A percentile compares a stretch with the other conserved stretches of the same genome.
Evolutionary conservation across 2,113 vertebrate species (phyloP).

Genomic region (Protomyctophum bolini): DNA sequence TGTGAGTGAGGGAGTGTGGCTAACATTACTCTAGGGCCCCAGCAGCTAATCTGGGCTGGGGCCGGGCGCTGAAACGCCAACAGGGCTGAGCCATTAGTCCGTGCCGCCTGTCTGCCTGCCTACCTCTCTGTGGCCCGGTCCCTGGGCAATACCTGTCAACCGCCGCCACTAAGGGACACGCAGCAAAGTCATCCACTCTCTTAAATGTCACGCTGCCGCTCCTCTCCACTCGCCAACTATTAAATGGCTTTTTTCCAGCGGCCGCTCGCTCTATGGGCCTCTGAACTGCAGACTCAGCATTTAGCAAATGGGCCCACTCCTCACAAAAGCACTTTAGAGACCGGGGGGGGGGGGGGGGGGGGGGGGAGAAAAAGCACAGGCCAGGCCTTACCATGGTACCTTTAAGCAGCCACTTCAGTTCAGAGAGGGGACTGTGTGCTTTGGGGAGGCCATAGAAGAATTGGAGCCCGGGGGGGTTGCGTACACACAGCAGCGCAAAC

Average conservation of each 20-base stretch:
- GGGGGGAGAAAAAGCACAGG: slow-evolving; percentile 38
- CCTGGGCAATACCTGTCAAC: slow-evolving; percentile 43
- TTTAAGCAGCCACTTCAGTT: slow-evolving; percentile 58
- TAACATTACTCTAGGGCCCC: neutral
- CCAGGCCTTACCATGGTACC: slow-evolving; percentile 30
- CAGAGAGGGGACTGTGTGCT: slow-evolving; percentile 53
- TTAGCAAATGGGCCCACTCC: slow-evolving; percentile 70
- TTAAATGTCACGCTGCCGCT: slow-evolving; percentile 60
- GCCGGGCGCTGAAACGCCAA: slow-evolving; percentile 13
- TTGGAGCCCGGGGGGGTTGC: slow-evolving; percentile 20
- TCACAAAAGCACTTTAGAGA: slow-evolving; percentile 78
- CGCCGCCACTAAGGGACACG: slow-evolving; percentile 38
- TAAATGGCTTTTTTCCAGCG: slow-evolving; percentile 71
- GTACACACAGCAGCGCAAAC: slow-evolving; percentile 42
- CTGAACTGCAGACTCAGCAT: slow-evolving; percentile 77
- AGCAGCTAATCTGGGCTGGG: slow-evolving; percentile 21
- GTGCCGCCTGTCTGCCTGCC: neutral
- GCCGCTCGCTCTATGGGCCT: slow-evolving; percentile 30
- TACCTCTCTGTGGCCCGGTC: slow-evolving; percentile 2
- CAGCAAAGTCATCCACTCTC: slow-evolving; percentile 61
- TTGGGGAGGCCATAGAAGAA: slow-evolving; percentile 50
- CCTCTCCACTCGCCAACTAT: slow-evolving; percentile 49
- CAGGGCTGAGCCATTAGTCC: slow-evolving; percentile 26
- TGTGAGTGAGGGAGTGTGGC: neutral
- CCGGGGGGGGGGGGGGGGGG: too few relatives aligned